These are phyloP conservation scores for Isaurus tuberculatus DNA, from an alignment of 92 coral and sea anemone genomes.

Conservation along the genomic window DNA sequence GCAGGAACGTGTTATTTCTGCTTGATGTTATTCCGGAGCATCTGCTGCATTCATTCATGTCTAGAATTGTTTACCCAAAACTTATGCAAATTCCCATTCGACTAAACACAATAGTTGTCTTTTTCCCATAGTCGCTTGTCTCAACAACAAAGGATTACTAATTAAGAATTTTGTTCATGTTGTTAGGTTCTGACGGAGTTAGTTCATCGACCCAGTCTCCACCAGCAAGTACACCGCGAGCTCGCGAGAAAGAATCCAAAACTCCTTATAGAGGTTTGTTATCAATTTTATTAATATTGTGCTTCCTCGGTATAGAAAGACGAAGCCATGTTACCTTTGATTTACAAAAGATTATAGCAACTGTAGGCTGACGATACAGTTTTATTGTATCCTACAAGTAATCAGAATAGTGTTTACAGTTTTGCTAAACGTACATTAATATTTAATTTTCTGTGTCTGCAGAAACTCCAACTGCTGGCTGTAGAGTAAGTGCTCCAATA, in stretches of 20 bases:
- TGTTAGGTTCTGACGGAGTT: slow-evolving; percentile 40
- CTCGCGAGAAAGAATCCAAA: background rate
- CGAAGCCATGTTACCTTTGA: too few species aligned
- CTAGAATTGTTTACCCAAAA: too few species aligned
- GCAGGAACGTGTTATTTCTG: too few species aligned
- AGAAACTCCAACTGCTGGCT: slow-evolving; percentile 37
- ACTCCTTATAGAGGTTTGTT: slow-evolving; percentile 32
- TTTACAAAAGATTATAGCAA: too few species aligned
- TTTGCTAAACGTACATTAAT: background rate
- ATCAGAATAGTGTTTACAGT: background rate
- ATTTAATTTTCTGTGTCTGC: slow-evolving; percentile 25
- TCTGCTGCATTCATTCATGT: too few species aligned
- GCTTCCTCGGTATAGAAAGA: too few species aligned
- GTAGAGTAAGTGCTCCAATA: slow-evolving; percentile 44
- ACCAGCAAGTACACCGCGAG: slow-evolving; percentile 34
- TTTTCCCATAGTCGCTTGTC: too few species aligned
- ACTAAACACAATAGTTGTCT: too few species aligned
- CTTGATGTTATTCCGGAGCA: too few species aligned
- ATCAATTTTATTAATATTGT: too few species aligned
- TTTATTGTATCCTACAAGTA: background rate
- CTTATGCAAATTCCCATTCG: too few species aligned
- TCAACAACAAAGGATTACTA: too few species aligned
- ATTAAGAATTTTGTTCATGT: background rate
- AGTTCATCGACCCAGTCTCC: slow-evolving; percentile 23
- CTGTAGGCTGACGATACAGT: background rate